Evolutionary conservation across 2,888 invertebrate species (phyloP).

Genomic region (Platypus cylindrus): DNA sequence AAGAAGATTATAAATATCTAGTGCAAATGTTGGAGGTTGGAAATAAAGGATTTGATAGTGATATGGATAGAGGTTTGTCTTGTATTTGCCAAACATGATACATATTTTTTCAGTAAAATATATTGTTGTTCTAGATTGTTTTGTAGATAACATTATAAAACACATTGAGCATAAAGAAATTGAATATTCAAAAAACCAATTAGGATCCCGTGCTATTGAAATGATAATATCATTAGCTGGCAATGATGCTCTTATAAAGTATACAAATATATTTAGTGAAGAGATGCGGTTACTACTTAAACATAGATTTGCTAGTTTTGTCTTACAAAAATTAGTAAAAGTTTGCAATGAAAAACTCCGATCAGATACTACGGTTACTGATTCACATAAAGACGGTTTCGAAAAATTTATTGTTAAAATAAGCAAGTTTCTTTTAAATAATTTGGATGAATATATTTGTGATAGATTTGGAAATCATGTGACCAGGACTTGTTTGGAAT

Average conservation of each 20-base stretch:
- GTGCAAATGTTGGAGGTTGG: conserved; percentile 60
- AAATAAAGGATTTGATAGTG: conserved; percentile 51
- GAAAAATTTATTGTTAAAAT: conserved; percentile 55
- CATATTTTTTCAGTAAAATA: too few species aligned
- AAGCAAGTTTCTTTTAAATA: conserved; percentile 66
- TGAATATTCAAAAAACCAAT: conserved; percentile 63
- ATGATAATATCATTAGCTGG: conserved; percentile 56
- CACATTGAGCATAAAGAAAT: conserved; percentile 59
- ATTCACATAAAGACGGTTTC: conserved; percentile 37
- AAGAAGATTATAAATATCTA: conserved; percentile 66
- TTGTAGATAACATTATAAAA: conserved; percentile 65
- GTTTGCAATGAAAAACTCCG: conserved; percentile 45
- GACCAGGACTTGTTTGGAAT: conserved; percentile 57
- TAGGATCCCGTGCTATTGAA: conserved; percentile 67
- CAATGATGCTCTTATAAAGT: conserved; percentile 48
- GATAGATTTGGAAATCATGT: conserved; percentile 68
- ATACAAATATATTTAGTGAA: conserved; percentile 47
- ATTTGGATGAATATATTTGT: conserved; percentile 73
- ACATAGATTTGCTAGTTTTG: conserved; percentile 69
- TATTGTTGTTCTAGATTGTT: conserved; percentile 39
- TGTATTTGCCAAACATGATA: not conserved
- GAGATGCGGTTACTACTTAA: conserved; percentile 58
- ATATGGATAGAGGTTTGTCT: conserved; percentile 57
- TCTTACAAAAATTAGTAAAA: conserved; percentile 56
- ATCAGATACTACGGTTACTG: conserved; percentile 22